A percentile compares a stretch with the other conserved stretches of the same genome.
Evolutionary conservation across 1,140 invertebrate species (phyloP).

Genomic region (Calliopsis andreniformis): DNA sequence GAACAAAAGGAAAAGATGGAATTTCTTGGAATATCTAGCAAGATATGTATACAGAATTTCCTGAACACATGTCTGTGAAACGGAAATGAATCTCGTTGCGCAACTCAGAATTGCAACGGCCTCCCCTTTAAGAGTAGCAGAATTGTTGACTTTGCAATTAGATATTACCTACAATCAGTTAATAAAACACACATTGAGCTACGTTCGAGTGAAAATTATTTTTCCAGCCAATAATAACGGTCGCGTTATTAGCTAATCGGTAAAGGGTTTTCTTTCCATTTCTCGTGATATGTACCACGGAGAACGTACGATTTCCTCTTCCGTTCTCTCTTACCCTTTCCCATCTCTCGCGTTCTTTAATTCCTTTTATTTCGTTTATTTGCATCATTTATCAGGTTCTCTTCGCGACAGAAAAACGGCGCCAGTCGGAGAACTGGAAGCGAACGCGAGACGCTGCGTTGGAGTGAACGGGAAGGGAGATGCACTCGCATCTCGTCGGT

Average conservation of each 20-base stretch:
- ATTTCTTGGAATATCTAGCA: not conserved
- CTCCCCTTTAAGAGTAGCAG: too few relatives aligned
- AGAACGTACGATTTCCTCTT: not conserved
- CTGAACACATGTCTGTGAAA: too few relatives aligned
- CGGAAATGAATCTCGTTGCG: not conserved
- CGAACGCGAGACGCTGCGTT: not conserved
- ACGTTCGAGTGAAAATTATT: conserved; percentile 1
- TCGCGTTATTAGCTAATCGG: conserved; percentile 4
- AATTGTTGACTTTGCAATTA: too few relatives aligned
- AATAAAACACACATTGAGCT: too few relatives aligned
- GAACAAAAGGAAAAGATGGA: too few relatives aligned
- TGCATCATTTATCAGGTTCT: conserved; percentile 62
- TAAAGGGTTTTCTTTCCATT: conserved; percentile 29
- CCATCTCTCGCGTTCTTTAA: conserved; percentile 14
- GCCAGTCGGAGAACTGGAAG: not conserved
- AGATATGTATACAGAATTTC: not conserved
- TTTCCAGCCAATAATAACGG: conserved; percentile 14
- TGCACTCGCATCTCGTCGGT: conserved; percentile 47
- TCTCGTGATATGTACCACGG: conserved; percentile 19
- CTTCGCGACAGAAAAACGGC: conserved; percentile 14
- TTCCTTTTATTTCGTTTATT: conserved; percentile 56
- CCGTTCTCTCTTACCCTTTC: not conserved
- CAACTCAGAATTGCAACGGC: too few relatives aligned
- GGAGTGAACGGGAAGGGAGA: not conserved
- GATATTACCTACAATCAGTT: too few relatives aligned